These are phyloP conservation scores for Turdus rufiventris DNA, from an alignment of 2,113 vertebrate species.

Conservation along the genomic window DNA sequence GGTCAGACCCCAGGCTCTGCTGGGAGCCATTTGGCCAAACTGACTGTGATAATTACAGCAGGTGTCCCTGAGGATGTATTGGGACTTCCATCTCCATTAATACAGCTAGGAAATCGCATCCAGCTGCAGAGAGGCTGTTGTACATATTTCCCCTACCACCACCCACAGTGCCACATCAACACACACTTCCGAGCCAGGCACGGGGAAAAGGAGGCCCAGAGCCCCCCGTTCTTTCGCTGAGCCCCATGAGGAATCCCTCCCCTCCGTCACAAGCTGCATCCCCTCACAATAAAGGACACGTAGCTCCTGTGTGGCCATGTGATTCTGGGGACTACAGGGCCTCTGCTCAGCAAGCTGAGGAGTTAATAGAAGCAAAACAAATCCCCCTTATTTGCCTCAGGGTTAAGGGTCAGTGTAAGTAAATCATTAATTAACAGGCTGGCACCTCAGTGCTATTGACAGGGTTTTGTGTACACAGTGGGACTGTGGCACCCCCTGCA, in stretches of 20 bases:
- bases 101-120: background rate
- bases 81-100: background rate
- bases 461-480: constrained; percentile 73
- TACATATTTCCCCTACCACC: background rate
- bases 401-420: constrained; percentile 78
- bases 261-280: background rate
- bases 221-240: fast-evolving
- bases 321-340: background rate
- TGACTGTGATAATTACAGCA: background rate
- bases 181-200: background rate
- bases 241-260: background rate
- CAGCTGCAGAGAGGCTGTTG: fast-evolving
- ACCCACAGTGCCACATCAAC: background rate
- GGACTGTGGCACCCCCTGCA: constrained; percentile 69
- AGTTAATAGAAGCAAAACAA: constrained; percentile 75
- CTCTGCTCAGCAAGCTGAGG: constrained; percentile 57
- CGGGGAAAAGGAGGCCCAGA: background rate
- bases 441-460: constrained; percentile 72
- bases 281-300: fast-evolving
- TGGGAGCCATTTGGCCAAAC: background rate
- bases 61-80: background rate
- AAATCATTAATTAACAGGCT: constrained; percentile 81
- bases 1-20: background rate
- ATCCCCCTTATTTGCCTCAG: constrained; percentile 76
- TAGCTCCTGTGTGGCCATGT: background rate